These are phyloP conservation scores for Paradisaea rubra DNA, from an alignment of 2,113 vertebrate species.

Conservation along the genomic window DNA sequence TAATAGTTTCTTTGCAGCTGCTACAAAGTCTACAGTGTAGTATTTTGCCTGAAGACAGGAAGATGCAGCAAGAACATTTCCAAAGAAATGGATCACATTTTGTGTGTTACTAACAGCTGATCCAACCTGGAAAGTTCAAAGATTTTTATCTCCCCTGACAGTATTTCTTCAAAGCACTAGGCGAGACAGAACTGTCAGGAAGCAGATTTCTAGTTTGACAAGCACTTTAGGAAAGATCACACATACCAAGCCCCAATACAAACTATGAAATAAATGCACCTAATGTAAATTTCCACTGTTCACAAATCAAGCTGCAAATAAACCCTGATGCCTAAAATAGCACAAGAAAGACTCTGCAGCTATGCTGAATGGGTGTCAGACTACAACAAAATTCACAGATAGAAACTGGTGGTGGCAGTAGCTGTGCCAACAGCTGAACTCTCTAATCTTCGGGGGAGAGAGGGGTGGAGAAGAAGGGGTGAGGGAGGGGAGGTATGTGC, in stretches of 20 bases:
- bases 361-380: slow-evolving; percentile 46
- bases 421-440: slow-evolving; percentile 51
- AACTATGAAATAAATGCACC: background rate
- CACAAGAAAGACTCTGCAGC: background rate
- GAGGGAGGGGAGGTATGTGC: background rate
- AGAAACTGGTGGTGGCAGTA: slow-evolving; percentile 51
- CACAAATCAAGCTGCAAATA: slow-evolving; percentile 28
- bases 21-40: background rate
- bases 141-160: background rate
- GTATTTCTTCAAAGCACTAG: background rate
- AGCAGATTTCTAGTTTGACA: background rate
- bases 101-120: background rate
- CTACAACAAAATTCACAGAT: slow-evolving; percentile 42
- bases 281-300: background rate
- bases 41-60: background rate
- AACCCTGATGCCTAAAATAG: background rate
- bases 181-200: background rate
- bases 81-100: background rate
- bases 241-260: background rate
- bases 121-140: slow-evolving; percentile 11
- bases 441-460: background rate
- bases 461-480: background rate
- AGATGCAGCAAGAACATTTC: background rate
- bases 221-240: slow-evolving; percentile 1
- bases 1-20: background rate